Evolutionary conservation across 2,113 vertebrate genomes (phyloP).

Genomic region (Bucco capensis): DNA sequence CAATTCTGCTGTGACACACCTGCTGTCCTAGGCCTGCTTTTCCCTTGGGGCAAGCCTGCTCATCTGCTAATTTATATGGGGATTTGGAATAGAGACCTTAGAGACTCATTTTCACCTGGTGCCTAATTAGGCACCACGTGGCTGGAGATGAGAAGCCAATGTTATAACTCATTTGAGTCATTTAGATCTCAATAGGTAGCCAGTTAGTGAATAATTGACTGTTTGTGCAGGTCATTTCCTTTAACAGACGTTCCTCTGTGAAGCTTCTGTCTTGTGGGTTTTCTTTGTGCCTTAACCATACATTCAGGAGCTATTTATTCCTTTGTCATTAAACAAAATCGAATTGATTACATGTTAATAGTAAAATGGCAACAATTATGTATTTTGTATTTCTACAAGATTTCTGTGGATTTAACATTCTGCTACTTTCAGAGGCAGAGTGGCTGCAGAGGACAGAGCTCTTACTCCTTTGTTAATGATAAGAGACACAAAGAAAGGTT

Average conservation of each 20-base stretch:
- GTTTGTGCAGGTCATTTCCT: constrained; percentile 37
- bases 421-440: not conserved
- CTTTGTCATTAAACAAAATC: not conserved
- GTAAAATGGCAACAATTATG: not conserved
- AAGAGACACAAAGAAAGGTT: not conserved
- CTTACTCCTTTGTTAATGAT: not conserved
- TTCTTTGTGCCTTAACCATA: not conserved
- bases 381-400: not conserved
- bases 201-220: constrained; percentile 35
- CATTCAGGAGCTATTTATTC: not conserved
- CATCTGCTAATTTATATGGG: constrained; percentile 38
- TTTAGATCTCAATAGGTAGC: constrained; percentile 30
- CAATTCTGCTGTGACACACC: constrained; percentile 11
- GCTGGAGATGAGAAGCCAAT: constrained; percentile 28
- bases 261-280: not conserved
- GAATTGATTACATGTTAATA: not conserved
- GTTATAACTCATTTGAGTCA: constrained; percentile 6
- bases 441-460: not conserved
- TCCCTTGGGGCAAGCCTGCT: not conserved
- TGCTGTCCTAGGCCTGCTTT: not conserved
- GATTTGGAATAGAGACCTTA: not conserved
- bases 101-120: constrained; percentile 36
- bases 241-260: constrained; percentile 47
- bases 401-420: not conserved
- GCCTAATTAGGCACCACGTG: not conserved